These are phyloP conservation scores for Loripinus fragilis DNA, from an alignment of 2,888 invertebrate species.

Conservation along the genomic window DNA sequence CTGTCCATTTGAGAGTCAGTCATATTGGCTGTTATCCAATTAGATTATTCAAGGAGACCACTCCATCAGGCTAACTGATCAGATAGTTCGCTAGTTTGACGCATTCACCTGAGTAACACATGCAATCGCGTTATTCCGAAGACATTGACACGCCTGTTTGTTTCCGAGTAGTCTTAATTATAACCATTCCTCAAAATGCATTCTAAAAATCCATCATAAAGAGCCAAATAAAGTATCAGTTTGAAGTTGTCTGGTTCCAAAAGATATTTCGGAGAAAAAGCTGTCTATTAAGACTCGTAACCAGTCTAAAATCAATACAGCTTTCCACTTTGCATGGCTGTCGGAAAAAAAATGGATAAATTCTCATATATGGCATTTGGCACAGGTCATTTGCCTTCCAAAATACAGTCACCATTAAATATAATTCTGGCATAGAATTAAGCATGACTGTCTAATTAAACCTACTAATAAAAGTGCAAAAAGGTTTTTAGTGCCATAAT, in stretches of 20 bases:
- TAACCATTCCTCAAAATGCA: not conserved
- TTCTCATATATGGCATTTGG: not conserved
- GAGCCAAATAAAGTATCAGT: not conserved
- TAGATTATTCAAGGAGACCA: not conserved
- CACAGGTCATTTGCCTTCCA: not conserved
- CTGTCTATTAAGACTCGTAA: constrained; percentile 7
- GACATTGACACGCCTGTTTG: no score
- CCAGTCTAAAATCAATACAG: constrained; percentile 14
- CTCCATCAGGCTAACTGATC: not conserved
- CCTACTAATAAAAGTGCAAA: no score
- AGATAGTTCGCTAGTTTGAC: not conserved
- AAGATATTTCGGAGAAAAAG: not conserved
- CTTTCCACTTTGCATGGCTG: not conserved
- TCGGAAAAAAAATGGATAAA: not conserved
- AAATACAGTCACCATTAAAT: not conserved
- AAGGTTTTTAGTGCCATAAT: no score
- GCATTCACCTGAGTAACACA: not conserved
- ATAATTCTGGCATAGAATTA: no score
- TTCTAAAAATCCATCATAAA: constrained; percentile 1
- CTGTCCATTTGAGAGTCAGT: constrained; percentile 11
- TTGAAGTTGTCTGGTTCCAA: not conserved
- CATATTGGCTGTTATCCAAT: constrained; percentile 4
- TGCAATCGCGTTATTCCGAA: no score
- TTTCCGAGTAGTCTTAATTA: not conserved
- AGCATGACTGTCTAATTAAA: no score